These are phyloP conservation scores for Aricia agestis DNA, from an alignment of 1,140 invertebrate species.

Conservation along the genomic window DNA sequence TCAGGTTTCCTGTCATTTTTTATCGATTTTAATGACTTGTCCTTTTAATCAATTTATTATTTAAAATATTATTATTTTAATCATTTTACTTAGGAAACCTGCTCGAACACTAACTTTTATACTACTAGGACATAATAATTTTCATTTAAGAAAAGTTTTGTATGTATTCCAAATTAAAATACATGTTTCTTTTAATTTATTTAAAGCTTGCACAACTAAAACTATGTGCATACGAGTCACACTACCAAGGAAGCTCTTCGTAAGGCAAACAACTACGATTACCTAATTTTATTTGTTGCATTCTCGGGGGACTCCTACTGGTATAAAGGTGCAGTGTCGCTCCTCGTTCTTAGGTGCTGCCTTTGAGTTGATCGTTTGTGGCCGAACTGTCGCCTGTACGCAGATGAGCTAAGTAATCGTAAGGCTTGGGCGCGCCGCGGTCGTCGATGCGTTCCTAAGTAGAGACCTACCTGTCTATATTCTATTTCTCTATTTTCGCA, in stretches of 20 bases:
- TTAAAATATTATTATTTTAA: not conserved
- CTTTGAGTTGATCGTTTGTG: conserved; percentile 51
- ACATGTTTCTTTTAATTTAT: not conserved
- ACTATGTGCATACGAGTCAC: too few species aligned
- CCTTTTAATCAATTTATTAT: too few species aligned
- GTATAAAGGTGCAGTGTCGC: conserved; percentile 14
- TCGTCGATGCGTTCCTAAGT: conserved; percentile 34
- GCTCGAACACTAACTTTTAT: not conserved
- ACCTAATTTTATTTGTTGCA: not conserved
- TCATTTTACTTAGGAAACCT: not conserved
- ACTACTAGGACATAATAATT: not conserved
- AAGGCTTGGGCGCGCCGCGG: conserved; percentile 41
- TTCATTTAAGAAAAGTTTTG: not conserved
- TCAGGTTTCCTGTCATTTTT: not conserved
- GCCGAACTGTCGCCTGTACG: conserved; percentile 61
- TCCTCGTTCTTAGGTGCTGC: conserved; percentile 19
- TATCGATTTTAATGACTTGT: too few species aligned
- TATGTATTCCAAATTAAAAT: not conserved
- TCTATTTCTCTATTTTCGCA: conserved; percentile 18
- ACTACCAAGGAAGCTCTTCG: too few species aligned
- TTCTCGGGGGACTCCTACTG: not conserved
- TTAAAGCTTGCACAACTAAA: not conserved
- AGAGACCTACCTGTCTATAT: conserved; percentile 43
- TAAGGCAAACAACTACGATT: not conserved
- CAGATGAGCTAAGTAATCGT: conserved; percentile 48